phyloP scores from a whole-genome alignment of 1,140 invertebrate species.

The Drosophila orosa region DNA sequence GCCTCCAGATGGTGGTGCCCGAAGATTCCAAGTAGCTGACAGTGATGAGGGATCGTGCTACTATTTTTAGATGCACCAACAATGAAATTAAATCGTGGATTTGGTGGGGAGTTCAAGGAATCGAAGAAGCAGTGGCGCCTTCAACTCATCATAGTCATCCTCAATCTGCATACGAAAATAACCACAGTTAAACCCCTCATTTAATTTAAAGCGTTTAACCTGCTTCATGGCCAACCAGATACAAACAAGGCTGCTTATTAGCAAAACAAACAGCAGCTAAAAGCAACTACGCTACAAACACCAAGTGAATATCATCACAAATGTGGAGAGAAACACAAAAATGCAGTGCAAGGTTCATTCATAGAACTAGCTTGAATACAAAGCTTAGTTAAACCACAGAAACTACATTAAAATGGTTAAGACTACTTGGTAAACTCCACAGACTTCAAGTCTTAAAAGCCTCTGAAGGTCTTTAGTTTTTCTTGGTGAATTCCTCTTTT shows the following conservation, averaged over 20 bases:
- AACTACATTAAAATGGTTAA: no score
- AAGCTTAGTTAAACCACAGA: background rate
- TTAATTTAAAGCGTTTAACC: constrained; percentile 54
- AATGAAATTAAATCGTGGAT: constrained; percentile 15
- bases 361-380: background rate
- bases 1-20: constrained; percentile 38
- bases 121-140: constrained; percentile 26
- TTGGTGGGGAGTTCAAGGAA: constrained; percentile 1
- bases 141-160: constrained; percentile 16
- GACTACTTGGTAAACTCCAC: no score
- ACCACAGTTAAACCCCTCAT: constrained; percentile 23
- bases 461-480: no score
- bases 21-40: constrained; percentile 27
- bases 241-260: constrained; percentile 58
- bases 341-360: background rate
- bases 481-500: background rate
- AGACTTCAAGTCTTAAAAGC: no score
- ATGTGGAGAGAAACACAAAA: constrained; percentile 1
- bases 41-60: constrained; percentile 16
- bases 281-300: constrained; percentile 10
- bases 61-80: constrained; percentile 32
- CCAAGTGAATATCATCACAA: constrained; percentile 5
- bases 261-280: constrained; percentile 47
- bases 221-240: constrained; percentile 58
- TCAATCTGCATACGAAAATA: constrained; percentile 40